These are phyloP conservation scores for Leucophenga varia DNA, from an alignment of 1,140 invertebrate species.

Conservation along the genomic window DNA sequence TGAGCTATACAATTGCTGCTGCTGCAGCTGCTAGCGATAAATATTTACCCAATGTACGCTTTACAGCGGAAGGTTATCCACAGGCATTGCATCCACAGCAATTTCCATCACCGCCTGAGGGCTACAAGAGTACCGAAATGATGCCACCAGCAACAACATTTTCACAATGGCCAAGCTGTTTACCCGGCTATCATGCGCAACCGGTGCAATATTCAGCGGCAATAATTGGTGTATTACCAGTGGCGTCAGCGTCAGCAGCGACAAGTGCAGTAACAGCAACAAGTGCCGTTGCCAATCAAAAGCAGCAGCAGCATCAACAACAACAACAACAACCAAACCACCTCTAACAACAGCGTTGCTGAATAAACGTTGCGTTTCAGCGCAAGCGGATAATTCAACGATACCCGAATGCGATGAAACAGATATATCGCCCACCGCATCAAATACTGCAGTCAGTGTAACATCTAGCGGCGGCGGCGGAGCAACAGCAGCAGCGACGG, in stretches of 20 bases:
- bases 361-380: conserved; percentile 13
- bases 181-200: conserved; percentile 56
- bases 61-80: conserved; percentile 78
- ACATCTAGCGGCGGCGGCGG: too few relatives aligned
- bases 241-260: background rate
- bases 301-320: conserved; percentile 32
- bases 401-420: conserved; percentile 48
- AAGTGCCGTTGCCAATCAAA: conserved; percentile 26
- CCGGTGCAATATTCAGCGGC: conserved; percentile 32
- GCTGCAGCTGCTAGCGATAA: conserved; percentile 59
- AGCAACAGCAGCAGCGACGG: conserved; percentile 24
- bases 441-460: conserved; percentile 10
- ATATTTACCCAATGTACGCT: conserved; percentile 67
- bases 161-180: conserved; percentile 58
- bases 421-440: conserved; percentile 37
- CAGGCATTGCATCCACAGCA: conserved; percentile 58
- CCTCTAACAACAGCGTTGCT: background rate
- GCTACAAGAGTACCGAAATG: conserved; percentile 60
- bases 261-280: conserved; percentile 13
- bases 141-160: conserved; percentile 36
- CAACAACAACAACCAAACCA: conserved; percentile 1
- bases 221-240: conserved; percentile 20
- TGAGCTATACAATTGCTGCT: too few relatives aligned
- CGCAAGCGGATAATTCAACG: conserved; percentile 15
- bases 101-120: conserved; percentile 71